A percentile compares a stretch with the other conserved stretches of the same genome.
Conservation (phyloP, 2,888 invertebrate species). For the Atrina japonica region DNA sequence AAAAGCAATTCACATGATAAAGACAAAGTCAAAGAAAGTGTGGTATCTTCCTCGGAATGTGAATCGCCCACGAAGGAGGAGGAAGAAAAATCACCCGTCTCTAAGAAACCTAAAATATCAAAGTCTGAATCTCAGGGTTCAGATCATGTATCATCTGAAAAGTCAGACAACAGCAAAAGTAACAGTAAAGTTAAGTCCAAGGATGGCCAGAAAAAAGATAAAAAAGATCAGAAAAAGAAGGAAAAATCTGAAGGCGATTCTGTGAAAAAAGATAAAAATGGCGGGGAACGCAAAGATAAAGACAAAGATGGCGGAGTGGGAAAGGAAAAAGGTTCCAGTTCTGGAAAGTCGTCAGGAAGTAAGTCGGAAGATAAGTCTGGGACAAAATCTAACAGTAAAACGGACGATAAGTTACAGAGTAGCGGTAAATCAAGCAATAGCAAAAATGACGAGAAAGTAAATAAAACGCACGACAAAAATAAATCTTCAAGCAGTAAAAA, state of each 20-base stretch:
- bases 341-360: slow-evolving; percentile 6
- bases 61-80: slow-evolving; percentile 21
- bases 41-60: slow-evolving; percentile 13
- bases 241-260: slow-evolving; percentile 46
- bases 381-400: slow-evolving; percentile 23
- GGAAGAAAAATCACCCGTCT: slow-evolving; percentile 41
- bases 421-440: slow-evolving; percentile 12
- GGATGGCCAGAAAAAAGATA: slow-evolving; percentile 70
- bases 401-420: slow-evolving; percentile 22
- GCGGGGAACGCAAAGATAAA: slow-evolving; percentile 42
- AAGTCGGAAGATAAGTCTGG: slow-evolving; percentile 23
- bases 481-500: slow-evolving; percentile 9
- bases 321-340: slow-evolving; percentile 21
- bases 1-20: slow-evolving; percentile 6
- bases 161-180: slow-evolving; percentile 27
- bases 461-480: slow-evolving; percentile 7
- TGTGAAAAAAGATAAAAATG: slow-evolving; percentile 48
- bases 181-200: slow-evolving; percentile 57
- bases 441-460: slow-evolving; percentile 14
- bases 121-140: slow-evolving; percentile 48
- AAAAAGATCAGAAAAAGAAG: slow-evolving; percentile 53
- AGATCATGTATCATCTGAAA: slow-evolving; percentile 33
- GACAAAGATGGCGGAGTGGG: slow-evolving; percentile 40
- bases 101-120: slow-evolving; percentile 53
- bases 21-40: background rate